Percentiles rank a stretch among this genome's conserved stretches.
phyloP scores from a whole-genome alignment of 2,797 vertebrate species.

The Phalanger gymnotis region DNA sequence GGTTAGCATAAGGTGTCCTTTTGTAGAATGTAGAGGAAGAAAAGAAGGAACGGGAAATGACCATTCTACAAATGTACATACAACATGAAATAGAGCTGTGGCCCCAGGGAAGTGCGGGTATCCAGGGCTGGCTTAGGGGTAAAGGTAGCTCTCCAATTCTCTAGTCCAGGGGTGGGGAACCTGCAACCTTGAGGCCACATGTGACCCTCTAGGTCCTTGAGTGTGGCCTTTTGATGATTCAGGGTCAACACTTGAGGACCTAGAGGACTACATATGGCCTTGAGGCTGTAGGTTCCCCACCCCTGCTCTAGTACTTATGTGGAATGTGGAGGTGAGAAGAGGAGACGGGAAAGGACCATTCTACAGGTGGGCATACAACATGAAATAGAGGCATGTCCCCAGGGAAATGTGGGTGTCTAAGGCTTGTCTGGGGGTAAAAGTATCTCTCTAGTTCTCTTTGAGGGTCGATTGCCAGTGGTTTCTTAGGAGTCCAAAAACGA shows the following conservation, averaged over 20 bases:
- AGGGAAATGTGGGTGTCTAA: not conserved
- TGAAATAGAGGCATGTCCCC: not conserved
- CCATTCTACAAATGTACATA: not conserved
- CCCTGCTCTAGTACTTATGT: not conserved
- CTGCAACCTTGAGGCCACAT: no score
- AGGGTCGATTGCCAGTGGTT: slow-evolving; percentile 3
- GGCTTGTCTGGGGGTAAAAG: not conserved
- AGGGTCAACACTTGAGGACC: no score
- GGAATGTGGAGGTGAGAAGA: not conserved
- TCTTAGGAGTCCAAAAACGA: not conserved
- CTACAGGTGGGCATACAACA: not conserved
- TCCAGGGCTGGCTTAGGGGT: not conserved
- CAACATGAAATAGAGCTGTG: not conserved
- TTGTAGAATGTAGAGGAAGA: not conserved
- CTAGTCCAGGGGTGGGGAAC: no score
- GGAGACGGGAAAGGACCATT: not conserved
- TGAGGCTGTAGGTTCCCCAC: no score
- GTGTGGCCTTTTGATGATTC: no score
- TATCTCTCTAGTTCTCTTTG: not conserved
- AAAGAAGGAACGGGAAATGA: not conserved
- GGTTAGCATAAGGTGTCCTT: not conserved
- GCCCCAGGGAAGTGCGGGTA: not conserved
- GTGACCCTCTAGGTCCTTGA: no score
- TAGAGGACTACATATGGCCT: no score
- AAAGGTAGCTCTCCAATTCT: not conserved